Evolutionary conservation across 2,113 vertebrate species (phyloP).

Genomic region (Gymnorhina tibicen): DNA sequence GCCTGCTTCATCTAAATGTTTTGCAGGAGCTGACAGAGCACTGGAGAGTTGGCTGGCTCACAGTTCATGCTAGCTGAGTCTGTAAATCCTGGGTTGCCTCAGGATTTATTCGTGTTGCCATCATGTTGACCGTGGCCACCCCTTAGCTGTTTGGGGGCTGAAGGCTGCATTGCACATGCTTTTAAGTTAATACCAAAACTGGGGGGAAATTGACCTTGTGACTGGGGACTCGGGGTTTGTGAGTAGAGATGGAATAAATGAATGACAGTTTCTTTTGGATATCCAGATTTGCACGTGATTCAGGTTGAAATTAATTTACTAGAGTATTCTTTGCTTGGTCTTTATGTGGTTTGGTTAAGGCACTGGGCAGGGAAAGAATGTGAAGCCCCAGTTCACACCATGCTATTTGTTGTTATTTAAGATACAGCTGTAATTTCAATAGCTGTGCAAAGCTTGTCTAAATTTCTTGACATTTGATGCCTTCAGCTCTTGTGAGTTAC

Average conservation of each 20-base stretch:
- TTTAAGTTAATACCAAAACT: neutral
- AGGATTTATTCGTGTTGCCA: neutral
- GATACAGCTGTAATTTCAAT: neutral
- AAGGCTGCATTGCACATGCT: neutral
- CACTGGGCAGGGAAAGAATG: neutral
- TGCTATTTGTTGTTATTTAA: neutral
- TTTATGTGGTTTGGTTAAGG: neutral
- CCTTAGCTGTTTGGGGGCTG: neutral
- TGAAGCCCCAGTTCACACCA: neutral
- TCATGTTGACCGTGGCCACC: neutral
- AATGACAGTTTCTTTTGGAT: neutral
- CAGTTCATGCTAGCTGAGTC: accelerated
- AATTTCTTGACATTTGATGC: neutral
- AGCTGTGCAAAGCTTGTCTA: neutral
- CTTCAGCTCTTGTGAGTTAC: neutral
- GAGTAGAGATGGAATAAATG: neutral
- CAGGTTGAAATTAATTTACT: neutral
- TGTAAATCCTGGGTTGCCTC: neutral
- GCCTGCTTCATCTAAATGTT: neutral
- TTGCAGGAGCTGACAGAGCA: neutral
- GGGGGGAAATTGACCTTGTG: neutral
- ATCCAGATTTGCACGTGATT: neutral
- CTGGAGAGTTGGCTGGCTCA: neutral
- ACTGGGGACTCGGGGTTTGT: accelerated
- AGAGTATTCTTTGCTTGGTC: neutral